Evolutionary conservation across 1,140 invertebrate genomes (phyloP), one percentile per base, ranked within the genome.

Genomic region (Caenorhabditis latens): DNA sequence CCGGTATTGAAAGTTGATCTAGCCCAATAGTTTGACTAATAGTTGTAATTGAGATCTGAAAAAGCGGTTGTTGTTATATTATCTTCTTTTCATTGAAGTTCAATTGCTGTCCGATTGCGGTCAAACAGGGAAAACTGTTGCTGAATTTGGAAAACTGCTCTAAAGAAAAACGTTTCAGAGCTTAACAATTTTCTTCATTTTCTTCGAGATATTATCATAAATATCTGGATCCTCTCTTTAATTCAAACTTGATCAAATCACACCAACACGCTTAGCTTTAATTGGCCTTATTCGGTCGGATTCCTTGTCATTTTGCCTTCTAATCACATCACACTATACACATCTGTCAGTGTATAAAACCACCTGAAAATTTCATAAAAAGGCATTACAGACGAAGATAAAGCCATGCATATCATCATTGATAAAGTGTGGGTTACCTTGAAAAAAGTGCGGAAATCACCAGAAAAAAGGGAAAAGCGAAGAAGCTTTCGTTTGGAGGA

Each of bases 381-480:
- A 32, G n/a, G 61, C n/a, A 11, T 32, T 63, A 21, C 16, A n/a
- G 11, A 3, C 4, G 19, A 9, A 32, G 61, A 63, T 21, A 63
- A 63, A 58, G 13, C 9, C 13, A 58, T 19, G 1, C 11, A n/a
- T 14, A 8, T 6, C 19, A 58, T 58, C 55, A 58, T 0, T 58
- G 55, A 58, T 58, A 58, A 63, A 40, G 61, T 63, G 61, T 63
- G 61, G 61, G 61, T 32, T 63, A 63, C 61, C 61, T 63, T 63
- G 61, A 32, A 21, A 58, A 58, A 63, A 63, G 61, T 63, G 61
- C 61, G 61, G 19, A 63, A 40, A 63, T 53, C 50, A 53, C 32
- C 32, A 16, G 5, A 14, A 53, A 16, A 63, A 63, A 13, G 61
- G 24, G 24, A 63, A 63, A 63, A 32, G 24, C 9, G 8, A 63